Evolutionary conservation across 2,797 vertebrate species (phyloP).

Genomic region (Hirundo rustica): DNA sequence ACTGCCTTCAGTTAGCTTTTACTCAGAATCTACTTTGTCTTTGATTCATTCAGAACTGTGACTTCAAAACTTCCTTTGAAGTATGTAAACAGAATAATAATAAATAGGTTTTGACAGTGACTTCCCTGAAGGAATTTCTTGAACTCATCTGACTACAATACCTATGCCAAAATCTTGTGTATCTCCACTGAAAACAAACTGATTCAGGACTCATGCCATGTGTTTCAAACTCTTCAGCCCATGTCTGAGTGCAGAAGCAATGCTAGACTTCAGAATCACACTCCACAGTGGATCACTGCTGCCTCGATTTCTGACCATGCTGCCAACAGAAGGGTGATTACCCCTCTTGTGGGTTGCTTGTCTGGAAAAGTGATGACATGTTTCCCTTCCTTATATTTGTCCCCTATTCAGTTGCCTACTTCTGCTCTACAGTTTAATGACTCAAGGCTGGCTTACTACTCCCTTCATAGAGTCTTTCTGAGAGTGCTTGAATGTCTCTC

Average conservation of each 20-base stretch:
- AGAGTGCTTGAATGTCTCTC: not conserved
- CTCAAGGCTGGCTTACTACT: not conserved
- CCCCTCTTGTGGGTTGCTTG: not conserved
- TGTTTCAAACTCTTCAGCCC: not conserved
- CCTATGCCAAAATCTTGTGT: not conserved
- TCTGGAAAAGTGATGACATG: not conserved
- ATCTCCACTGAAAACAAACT: not conserved
- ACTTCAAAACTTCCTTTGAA: not conserved
- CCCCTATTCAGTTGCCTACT: not conserved
- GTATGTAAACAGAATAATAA: not conserved
- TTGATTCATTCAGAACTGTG: not conserved
- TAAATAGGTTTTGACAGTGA: not conserved
- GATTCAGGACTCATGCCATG: accelerated
- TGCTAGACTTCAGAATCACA: not conserved
- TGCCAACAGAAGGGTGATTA: not conserved
- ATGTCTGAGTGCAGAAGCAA: not conserved
- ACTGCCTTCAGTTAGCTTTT: not conserved
- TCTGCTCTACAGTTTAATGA: not conserved
- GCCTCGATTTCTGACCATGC: not conserved
- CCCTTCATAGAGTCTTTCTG: not conserved
- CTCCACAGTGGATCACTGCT: not conserved
- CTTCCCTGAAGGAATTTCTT: not conserved
- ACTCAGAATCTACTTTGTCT: not conserved
- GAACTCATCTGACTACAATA: not conserved
- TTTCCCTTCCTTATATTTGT: not conserved